phyloP scores from a whole-genome alignment of 2,888 invertebrate genomes.

The Stegophylla sp. region DNA sequence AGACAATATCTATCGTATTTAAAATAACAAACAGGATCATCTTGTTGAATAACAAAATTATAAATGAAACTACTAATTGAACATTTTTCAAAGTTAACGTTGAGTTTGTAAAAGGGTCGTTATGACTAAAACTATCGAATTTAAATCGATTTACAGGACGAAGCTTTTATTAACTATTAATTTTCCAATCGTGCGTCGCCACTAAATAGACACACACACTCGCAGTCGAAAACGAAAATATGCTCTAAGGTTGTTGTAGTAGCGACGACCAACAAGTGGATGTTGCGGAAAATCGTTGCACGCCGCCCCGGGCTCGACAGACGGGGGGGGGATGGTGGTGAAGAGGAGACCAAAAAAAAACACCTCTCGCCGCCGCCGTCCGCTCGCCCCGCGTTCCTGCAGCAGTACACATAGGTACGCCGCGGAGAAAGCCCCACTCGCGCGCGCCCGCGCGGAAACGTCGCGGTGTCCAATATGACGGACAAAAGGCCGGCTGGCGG shows the following conservation, averaged over 20 bases:
- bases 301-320: neutral
- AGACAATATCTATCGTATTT: no score
- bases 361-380: constrained; percentile 33
- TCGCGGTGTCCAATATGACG: constrained; percentile 52
- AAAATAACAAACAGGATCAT: no score
- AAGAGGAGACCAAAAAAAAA: constrained; percentile 25
- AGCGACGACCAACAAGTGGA: neutral
- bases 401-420: neutral
- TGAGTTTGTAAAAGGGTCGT: no score
- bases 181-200: no score
- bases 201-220: no score
- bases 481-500: constrained; percentile 52
- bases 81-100: no score
- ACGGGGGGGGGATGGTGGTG: neutral
- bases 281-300: constrained; percentile 31
- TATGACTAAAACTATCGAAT: no score
- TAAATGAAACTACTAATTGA: no score
- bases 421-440: constrained; percentile 50
- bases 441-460: neutral
- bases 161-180: no score
- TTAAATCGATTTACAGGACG: no score
- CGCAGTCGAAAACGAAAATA: neutral
- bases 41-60: no score
- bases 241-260: neutral
- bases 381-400: neutral